Evolutionary conservation across 2,113 vertebrate species (phyloP), one percentile per base, ranked within the genome.

Genomic region (Rhea pennata): DNA sequence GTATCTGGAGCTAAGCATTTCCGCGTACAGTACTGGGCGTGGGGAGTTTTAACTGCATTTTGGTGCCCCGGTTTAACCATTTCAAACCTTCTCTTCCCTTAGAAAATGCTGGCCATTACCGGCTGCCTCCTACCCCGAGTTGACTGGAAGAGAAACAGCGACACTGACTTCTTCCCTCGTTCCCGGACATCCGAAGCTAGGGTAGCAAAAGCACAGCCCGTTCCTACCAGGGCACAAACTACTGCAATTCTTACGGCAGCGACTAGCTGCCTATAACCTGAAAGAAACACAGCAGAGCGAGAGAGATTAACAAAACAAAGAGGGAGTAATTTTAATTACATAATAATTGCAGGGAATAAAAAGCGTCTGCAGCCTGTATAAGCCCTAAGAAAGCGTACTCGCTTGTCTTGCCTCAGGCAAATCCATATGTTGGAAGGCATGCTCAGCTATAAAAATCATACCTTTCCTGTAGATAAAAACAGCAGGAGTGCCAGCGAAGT

Each of bases 341-440:
- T 16, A 69, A 53, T 58, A 54, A 72, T 67, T 93, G 85, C 27
- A 83, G n/a, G 66, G 70, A 93, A 78, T 65, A 64, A 84, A 78
- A 84, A 27, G 66, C 61, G 66, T 71, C 70, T 92, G 65, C 59
- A 75, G 77, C 39, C 53, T 48, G 19, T 54, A 5, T 56, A 87
- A 79, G 36, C 75, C 2, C 1, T 82, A 66, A 84, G 79, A 87
- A 91, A 89, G 0, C 1, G 31, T 48, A 93, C 42, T 26, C 0
- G 0, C n/a, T 79, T 0, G 2, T 91, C 74, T 95, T 85, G 84
- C 87, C 93, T 92, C 78, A 84, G 84, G 94, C 87, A 93, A 94
- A 95, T 74, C 62, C 36, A 8, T 92, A 53, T 72, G 71, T 26
- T 84, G 56, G 48, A 40, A 93, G 80, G 70, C 62, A 85, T 61